Base-by-base conservation (phyloP, 1,140 invertebrate genomes). In the Neodiprion pinetum region DNA sequence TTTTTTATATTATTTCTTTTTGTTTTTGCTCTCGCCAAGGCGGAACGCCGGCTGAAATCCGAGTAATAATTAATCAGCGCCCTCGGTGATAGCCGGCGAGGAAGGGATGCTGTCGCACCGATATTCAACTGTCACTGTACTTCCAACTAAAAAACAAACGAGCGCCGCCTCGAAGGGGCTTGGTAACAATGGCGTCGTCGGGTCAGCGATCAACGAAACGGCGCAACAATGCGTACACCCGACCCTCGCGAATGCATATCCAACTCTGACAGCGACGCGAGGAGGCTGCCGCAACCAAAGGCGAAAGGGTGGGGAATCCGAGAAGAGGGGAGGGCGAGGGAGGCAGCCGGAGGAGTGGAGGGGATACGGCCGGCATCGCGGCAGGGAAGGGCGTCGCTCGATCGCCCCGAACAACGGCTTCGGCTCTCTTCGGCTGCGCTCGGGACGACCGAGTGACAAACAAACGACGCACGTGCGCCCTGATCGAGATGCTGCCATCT, bases 351-450 rank as follows among this genome's bases (percentile, higher is more conserved):
- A 71, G 49, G 48, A 71, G 72, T 66, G 76, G 77, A 72, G 67
- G 28, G 65, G 67, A 23, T 66, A 23, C 14, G n/a, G n/a, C 61
- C 74, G 78, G 75, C 10, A 53, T n/a, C 10, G 10, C 50, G 50
- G 53, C 53, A 61, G 77, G 75, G 75, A 77, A 78, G 72, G 79
- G 76, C 82, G 79, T 83, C 84, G 83, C 82, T 85, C 84, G 84
- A 86, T 82, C 78, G 78, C 76, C 74, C 78, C 77, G 75, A 75
- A 74, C 53, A 75, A 77, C 74, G 76, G 77, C 78, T 81, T 86
- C 85, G 85, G 81, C 72, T 72, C 70, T 80, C 78, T 82, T 79
- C 85, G 85, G 78, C 80, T 80, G 75, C 76, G 17, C 70, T 82
- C 83, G 82, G 10, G 11, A 12, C 21, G 67, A 69, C 28, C 28